Conservation (phyloP, 2,797 vertebrate genomes). For the Paedocypris micromegethes region DNA sequence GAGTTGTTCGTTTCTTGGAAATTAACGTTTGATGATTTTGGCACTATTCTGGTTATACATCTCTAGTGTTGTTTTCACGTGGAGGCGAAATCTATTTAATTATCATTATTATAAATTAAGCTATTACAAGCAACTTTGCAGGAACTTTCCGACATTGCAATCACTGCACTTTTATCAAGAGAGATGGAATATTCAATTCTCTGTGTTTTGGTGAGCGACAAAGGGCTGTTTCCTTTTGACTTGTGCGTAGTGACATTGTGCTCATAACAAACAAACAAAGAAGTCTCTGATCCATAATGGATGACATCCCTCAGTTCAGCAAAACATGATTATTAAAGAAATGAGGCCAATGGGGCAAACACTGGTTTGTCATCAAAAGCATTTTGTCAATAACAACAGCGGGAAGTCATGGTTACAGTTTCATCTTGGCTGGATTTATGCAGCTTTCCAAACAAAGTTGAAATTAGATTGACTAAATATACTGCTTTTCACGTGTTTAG, state of each 20-base stretch:
- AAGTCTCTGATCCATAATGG: slow-evolving; percentile 71
- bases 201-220: slow-evolving; percentile 75
- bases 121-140: not conserved
- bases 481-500: slow-evolving; percentile 22
- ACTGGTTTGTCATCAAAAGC: slow-evolving; percentile 63
- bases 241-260: slow-evolving; percentile 74
- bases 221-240: slow-evolving; percentile 77
- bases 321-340: slow-evolving; percentile 72
- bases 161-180: slow-evolving; percentile 52
- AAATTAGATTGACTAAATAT: slow-evolving; percentile 40
- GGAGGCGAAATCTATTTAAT: too few species aligned
- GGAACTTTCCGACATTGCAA: slow-evolving; percentile 16
- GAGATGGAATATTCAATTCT: slow-evolving; percentile 74
- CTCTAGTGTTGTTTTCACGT: too few species aligned
- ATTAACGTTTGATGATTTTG: too few species aligned
- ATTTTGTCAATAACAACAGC: slow-evolving; percentile 59
- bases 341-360: slow-evolving; percentile 52
- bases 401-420: slow-evolving; percentile 45
- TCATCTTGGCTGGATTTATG: slow-evolving; percentile 41
- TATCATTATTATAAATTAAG: too few species aligned
- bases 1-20: too few species aligned
- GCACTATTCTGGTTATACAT: too few species aligned
- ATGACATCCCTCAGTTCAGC: slow-evolving; percentile 67
- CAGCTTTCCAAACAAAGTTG: slow-evolving; percentile 26
- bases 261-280: slow-evolving; percentile 69